Percentiles rank a stretch among this genome's conserved stretches.
Evolutionary conservation across 2,797 vertebrate genomes (phyloP).

Genomic region (Nyctibius grandis): DNA sequence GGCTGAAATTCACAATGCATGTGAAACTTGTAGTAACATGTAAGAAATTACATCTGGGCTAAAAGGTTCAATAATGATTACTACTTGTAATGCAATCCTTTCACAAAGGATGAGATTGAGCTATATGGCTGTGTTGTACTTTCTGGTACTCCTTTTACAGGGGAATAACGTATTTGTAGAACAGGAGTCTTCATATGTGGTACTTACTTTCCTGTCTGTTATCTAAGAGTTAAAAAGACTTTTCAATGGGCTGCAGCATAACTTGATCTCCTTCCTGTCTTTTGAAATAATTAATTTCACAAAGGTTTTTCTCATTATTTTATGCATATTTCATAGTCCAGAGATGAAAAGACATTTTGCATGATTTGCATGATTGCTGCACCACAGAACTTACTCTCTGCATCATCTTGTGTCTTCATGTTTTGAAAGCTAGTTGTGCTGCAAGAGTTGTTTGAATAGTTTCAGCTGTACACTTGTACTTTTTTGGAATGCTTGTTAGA

Average conservation of each 20-base stretch:
- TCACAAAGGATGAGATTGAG: slow-evolving; percentile 46
- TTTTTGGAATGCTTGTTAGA: background rate
- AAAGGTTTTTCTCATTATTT: background rate
- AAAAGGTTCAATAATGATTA: slow-evolving; percentile 88
- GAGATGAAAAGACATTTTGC: background rate
- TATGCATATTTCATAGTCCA: background rate
- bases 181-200: background rate
- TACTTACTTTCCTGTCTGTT: background rate
- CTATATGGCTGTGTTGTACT: background rate
- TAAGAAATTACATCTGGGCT: slow-evolving; percentile 81
- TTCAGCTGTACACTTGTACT: background rate
- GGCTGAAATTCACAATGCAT: slow-evolving; percentile 86
- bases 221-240: background rate
- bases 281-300: background rate
- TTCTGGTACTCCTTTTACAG: background rate
- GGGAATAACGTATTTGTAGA: background rate
- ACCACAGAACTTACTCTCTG: background rate
- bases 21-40: slow-evolving; percentile 84
- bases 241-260: background rate
- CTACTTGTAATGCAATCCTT: slow-evolving; percentile 75
- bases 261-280: background rate
- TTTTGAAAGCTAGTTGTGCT: background rate
- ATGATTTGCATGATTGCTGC: background rate
- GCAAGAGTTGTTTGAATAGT: background rate
- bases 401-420: background rate